Evolutionary conservation across 1,140 invertebrate genomes (phyloP).

Genomic region (Dreissena polymorpha): DNA sequence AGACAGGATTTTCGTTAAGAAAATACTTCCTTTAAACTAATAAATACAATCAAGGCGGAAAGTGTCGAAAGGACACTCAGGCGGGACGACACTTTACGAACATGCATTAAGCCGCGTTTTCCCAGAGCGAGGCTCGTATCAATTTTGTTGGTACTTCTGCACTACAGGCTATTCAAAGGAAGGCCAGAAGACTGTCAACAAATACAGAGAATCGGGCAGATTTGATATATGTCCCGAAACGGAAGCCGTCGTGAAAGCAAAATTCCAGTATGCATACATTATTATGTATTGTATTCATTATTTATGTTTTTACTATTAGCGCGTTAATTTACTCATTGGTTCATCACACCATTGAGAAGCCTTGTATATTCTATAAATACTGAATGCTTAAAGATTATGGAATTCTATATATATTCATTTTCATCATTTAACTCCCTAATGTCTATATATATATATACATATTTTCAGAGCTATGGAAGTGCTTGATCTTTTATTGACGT

Average conservation of each 20-base stretch:
- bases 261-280: constrained; percentile 73
- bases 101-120: no score
- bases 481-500: constrained; percentile 77
- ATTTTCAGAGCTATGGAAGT: constrained; percentile 77
- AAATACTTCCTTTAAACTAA: no score
- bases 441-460: constrained; percentile 14
- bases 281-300: background rate
- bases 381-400: background rate
- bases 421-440: background rate
- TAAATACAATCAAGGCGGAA: no score
- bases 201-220: constrained; percentile 69
- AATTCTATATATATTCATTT: background rate
- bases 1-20: no score
- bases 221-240: constrained; percentile 73
- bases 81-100: no score
- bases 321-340: background rate
- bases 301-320: background rate
- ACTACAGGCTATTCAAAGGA: constrained; percentile 74
- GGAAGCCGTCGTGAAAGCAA: constrained; percentile 77
- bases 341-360: background rate
- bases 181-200: constrained; percentile 70
- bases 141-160: background rate
- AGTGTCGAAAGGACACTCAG: no score
- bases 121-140: no score
- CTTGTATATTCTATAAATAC: background rate